Base-by-base conservation (phyloP, 2,797 vertebrate genomes). In the Myiotriccus ornatus region DNA sequence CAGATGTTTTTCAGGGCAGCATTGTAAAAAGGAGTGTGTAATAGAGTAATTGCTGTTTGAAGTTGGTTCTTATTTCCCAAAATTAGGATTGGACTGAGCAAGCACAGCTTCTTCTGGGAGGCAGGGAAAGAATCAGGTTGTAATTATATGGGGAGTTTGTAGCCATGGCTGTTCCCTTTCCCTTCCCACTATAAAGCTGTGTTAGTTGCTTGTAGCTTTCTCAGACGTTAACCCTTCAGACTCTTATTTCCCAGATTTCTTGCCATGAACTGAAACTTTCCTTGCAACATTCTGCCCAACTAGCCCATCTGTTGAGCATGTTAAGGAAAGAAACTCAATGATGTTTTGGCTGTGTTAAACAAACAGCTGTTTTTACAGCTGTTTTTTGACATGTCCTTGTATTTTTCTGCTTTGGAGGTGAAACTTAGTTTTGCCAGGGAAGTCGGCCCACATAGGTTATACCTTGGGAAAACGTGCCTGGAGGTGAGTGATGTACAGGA, bases 71-170 rank as follows among this genome's bases (percentile, higher is more conserved):
- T 92, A 49, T 25, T 94, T 89, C 84, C 53, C 46, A 6, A 62
- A 77, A 75, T 80, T 56, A 46, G 75, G 70, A 49, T 82, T 77
- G 52, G 63, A 67, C 67, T 90, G 53, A 84, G 55, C 28, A 88
- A 87, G 65, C 27, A 70, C 28, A 84, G 32, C 65, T 80, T 39
- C 82, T 94, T 57, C 79, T 86, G 59, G 34, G 57, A 91, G 60
- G 37, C 63, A 37, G 27, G 16, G 52, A 20, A 70, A 70, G 77
- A 95, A 71, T 41, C 47, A 20, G n/a, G 28, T 49, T 93, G 27
- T 91, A 84, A 82, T 93, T 94, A 39, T 24, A 76, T 15, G 41
- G 30, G 60, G 49, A 93, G 35, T 82, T 59, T 52, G 74, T 56
- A 95, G 70, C 88, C 22, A 7, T 60, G 59, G 37, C 46, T 76